Base-by-base conservation (phyloP, 2,888 invertebrate species). In the Empis stercorea region DNA sequence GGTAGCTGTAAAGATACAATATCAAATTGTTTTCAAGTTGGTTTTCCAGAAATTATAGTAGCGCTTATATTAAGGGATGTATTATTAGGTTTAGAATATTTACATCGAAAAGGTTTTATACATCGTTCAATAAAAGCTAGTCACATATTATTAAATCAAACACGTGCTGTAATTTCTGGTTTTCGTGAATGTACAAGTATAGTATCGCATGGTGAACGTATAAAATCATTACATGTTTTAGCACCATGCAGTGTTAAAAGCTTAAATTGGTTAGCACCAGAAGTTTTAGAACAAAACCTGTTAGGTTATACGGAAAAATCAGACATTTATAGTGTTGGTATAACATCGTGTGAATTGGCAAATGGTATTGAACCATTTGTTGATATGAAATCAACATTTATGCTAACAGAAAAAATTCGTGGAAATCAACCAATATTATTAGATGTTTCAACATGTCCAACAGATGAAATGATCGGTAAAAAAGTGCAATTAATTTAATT, bases 201-300 rank as follows among this genome's bases (percentile, higher is more conserved):
- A 56, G 72, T 87, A 54, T 72, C 76, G 52, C 79, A 83, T 57
- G 91, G 89, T 2, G 76, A 76, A 55, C 75, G 84, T 61, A 78
- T 79, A 56, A 73, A 72, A 52, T 76, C 74, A 17, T 74, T 92
- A 30, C 85, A 87, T 67, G 80, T 80, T 38, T 81, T 89, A 63
- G 87, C 89, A 1, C 73, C 78, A 0, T 84, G 84, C 60, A 66
- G 70, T 13, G 56, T 55, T 36, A 60, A 63, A 15, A 74, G 76
- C 52, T 71, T 94, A 6, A 87, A 88, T 68, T 95, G 93, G 91
- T 74, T 92, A 13, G 92, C 93, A 59, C 94, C 94, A 0, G 94
- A 95, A 66, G 71, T 94, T 10, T 70, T 95, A 37, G 85, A 87
- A 68, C 94, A 94, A 74, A 88, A 89, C 68, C 70, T 91, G 34